These are phyloP conservation scores for Lepus timidus DNA, from an alignment of 2,113 vertebrate species.

Conservation along the genomic window DNA sequence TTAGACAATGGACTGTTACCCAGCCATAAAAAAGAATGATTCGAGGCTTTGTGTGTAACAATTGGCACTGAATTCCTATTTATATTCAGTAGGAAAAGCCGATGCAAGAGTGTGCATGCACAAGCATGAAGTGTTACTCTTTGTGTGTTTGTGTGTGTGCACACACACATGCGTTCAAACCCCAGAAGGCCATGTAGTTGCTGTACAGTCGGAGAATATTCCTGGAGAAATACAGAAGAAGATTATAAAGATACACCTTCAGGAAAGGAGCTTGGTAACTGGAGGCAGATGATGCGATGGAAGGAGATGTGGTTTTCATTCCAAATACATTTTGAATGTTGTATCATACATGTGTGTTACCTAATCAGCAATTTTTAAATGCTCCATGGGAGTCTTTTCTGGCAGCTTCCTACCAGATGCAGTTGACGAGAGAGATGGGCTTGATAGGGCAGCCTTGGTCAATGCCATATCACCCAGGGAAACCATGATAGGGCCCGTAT, in stretches of 20 bases:
- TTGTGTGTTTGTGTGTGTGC: neutral
- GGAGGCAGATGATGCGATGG: neutral
- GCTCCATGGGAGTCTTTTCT: neutral
- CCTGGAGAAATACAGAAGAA: neutral
- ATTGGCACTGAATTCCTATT: neutral
- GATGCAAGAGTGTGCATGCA: neutral
- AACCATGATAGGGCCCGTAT: accelerated
- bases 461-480: neutral
- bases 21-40: neutral
- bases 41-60: neutral
- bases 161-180: neutral
- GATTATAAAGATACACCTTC: neutral
- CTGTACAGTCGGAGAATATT: neutral
- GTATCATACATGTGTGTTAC: neutral
- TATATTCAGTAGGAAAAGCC: neutral
- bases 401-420: neutral
- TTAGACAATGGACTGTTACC: neutral
- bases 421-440: neutral
- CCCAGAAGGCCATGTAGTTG: neutral
- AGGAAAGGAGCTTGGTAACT: neutral
- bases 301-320: neutral
- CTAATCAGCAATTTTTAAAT: neutral
- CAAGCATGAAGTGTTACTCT: neutral
- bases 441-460: neutral
- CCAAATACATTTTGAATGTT: slow-evolving; percentile 52